These are phyloP conservation scores for Cephalopachus bancanus DNA, from an alignment of 2,797 vertebrate species.

Conservation along the genomic window DNA sequence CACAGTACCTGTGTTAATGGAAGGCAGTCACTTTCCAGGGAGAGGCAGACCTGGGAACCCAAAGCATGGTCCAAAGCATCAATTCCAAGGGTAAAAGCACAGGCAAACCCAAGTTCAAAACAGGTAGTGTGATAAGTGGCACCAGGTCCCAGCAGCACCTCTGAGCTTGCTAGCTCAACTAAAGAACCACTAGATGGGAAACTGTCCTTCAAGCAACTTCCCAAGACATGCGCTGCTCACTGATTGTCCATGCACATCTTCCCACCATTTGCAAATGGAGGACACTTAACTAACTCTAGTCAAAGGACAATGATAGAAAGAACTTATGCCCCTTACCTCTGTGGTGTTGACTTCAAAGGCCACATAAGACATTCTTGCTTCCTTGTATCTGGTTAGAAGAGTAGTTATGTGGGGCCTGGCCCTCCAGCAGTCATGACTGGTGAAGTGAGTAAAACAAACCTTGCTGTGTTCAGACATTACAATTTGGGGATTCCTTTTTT, in stretches of 20 bases:
- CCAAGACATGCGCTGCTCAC: background rate
- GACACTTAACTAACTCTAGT: background rate
- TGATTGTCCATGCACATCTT: background rate
- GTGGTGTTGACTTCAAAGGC: background rate
- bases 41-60: background rate
- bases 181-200: background rate
- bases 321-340: background rate
- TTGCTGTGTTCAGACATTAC: background rate
- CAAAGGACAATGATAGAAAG: background rate
- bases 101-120: background rate
- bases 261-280: background rate
- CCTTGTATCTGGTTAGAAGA: background rate
- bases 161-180: background rate
- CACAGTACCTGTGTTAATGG: background rate
- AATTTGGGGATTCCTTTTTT: background rate
- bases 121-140: background rate
- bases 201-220: background rate
- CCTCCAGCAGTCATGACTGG: background rate
- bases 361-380: background rate
- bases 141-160: background rate
- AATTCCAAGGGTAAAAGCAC: background rate
- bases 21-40: background rate
- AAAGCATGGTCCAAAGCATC: background rate
- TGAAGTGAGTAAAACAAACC: background rate
- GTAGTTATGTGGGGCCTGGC: background rate